Conservation (phyloP, 2,113 vertebrate species). For the Brachyhypopomus occidentalis region DNA sequence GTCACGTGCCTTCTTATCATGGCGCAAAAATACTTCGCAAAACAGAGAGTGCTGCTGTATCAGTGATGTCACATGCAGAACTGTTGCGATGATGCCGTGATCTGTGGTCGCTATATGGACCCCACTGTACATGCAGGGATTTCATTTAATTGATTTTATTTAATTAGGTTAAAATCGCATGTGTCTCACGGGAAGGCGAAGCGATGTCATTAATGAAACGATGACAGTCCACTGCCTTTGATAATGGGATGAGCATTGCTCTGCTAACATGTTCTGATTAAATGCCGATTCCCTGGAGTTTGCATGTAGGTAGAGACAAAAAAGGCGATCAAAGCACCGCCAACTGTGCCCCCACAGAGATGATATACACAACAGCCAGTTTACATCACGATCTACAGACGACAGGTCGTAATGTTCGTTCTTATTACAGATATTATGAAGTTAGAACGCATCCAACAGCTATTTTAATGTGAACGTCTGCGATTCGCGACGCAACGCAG, state of each 20-base stretch:
- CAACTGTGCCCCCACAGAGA: conserved; percentile 22
- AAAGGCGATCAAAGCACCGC: background rate
- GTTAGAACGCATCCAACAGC: too few species aligned
- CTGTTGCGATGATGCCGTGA: background rate
- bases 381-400: background rate
- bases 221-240: background rate
- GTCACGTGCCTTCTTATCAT: too few species aligned
- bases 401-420: background rate
- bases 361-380: conserved; percentile 14
- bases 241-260: background rate
- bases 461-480: too few species aligned
- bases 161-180: background rate
- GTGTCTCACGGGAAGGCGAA: too few species aligned
- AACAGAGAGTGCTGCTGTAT: background rate
- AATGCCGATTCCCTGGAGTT: background rate
- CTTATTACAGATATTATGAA: background rate
- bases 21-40: background rate
- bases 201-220: too few species aligned
- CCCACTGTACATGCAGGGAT: too few species aligned
- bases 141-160: background rate
- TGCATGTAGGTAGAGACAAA: background rate
- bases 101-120: too few species aligned
- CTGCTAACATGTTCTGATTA: background rate
- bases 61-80: background rate
- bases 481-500: background rate